phyloP scores from a whole-genome alignment of 2,113 vertebrate species.

The Zeus faber region DNA sequence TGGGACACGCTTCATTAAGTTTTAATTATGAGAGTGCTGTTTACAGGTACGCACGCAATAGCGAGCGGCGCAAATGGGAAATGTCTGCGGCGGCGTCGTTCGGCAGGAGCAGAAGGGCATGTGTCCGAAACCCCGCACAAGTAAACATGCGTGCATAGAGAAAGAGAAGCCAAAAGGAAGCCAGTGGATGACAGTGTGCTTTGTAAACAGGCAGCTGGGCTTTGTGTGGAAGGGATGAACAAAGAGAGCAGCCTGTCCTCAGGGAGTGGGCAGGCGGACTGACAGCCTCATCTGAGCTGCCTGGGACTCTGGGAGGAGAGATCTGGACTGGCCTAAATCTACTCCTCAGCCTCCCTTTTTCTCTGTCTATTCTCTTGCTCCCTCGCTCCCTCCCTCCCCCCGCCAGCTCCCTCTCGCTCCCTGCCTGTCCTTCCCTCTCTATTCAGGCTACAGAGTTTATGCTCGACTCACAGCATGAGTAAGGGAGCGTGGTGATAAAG shows the following conservation, averaged over 20 bases:
- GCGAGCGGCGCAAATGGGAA: slow-evolving; percentile 22
- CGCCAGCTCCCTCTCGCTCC: background rate
- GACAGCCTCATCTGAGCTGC: slow-evolving; percentile 73
- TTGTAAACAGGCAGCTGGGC: slow-evolving; percentile 73
- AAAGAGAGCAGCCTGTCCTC: slow-evolving; percentile 70
- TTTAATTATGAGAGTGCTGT: slow-evolving; percentile 49
- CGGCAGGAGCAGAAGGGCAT: slow-evolving; percentile 35
- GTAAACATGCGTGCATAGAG: slow-evolving; percentile 53
- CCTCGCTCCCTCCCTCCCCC: slow-evolving; percentile 27
- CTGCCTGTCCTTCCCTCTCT: slow-evolving; percentile 63
- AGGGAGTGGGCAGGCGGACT: slow-evolving; percentile 67
- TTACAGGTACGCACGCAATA: slow-evolving; percentile 44
- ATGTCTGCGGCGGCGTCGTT: slow-evolving; percentile 35
- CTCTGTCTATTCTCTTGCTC: slow-evolving; percentile 57
- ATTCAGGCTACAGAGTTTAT: slow-evolving; percentile 64
- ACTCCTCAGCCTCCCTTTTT: slow-evolving; percentile 59
- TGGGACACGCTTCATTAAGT: slow-evolving; percentile 51
- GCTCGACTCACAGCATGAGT: slow-evolving; percentile 63
- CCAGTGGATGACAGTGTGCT: slow-evolving; percentile 65
- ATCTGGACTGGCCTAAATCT: slow-evolving; percentile 74
- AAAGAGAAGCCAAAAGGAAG: slow-evolving; percentile 40
- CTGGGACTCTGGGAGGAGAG: slow-evolving; percentile 71
- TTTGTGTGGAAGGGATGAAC: slow-evolving; percentile 71
- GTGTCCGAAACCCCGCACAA: slow-evolving; percentile 32
- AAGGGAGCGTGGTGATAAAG: slow-evolving; percentile 65